These are phyloP conservation scores for Erythrolamprus reginae DNA, from an alignment of 2,113 vertebrate species.

Conservation along the genomic window DNA sequence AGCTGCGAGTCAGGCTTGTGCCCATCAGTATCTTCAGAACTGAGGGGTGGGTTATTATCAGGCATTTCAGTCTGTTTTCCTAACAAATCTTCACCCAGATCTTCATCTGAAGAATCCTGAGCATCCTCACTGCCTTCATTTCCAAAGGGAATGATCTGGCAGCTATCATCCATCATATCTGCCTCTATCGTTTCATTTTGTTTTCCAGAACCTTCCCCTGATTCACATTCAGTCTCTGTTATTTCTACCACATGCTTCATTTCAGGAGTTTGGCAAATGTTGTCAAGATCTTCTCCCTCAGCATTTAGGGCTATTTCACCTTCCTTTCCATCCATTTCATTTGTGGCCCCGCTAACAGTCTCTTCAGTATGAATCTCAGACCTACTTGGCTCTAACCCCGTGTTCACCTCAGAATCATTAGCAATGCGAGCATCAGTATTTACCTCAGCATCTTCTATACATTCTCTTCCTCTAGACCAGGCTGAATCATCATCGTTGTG, in stretches of 20 bases:
- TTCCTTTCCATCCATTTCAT: slow-evolving; percentile 28
- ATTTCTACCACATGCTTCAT: slow-evolving; percentile 18
- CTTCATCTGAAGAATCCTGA: slow-evolving; percentile 9
- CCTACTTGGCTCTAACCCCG: slow-evolving; percentile 9
- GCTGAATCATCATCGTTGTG: slow-evolving; percentile 8
- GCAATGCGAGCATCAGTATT: slow-evolving; percentile 2
- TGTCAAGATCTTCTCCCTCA: slow-evolving; percentile 8
- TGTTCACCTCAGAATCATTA: slow-evolving; percentile 24
- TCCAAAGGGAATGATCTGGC: slow-evolving; percentile 60
- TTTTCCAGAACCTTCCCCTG: slow-evolving; percentile 28
- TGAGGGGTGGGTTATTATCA: slow-evolving; percentile 1
- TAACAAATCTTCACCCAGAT: slow-evolving; percentile 44
- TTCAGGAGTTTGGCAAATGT: slow-evolving; percentile 23
- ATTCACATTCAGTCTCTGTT: slow-evolving; percentile 29
- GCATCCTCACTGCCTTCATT: slow-evolving; percentile 45
- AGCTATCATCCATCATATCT: slow-evolving; percentile 60
- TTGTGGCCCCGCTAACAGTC: slow-evolving; percentile 21
- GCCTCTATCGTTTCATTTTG: slow-evolving; percentile 35
- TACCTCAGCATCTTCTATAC: slow-evolving; percentile 7
- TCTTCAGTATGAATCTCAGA: slow-evolving; percentile 5
- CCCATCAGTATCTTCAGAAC: background rate
- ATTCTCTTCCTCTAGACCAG: slow-evolving; percentile 13
- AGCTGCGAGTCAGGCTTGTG: slow-evolving; percentile 2
- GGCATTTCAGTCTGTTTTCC: slow-evolving; percentile 50
- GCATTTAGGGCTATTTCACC: slow-evolving; percentile 21